Conservation (phyloP, 2,113 vertebrate species). For the Anser cygnoides region DNA sequence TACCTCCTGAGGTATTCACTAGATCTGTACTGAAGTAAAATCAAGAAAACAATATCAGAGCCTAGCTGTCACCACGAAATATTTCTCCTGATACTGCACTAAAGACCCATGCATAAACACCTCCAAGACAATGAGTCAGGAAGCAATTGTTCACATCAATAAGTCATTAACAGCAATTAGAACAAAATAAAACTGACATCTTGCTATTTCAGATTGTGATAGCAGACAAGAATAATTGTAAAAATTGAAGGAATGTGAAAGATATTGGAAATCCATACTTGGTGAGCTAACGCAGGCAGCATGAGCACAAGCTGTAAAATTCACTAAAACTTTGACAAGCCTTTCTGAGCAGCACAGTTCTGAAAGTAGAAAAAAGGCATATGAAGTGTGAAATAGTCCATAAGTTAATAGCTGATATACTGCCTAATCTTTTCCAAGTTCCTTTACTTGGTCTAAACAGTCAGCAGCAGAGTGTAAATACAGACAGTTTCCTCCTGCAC, state of each 20-base stretch:
- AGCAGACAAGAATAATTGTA: background rate
- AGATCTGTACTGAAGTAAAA: background rate
- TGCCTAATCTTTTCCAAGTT: background rate
- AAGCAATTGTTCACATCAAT: background rate
- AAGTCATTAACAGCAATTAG: conserved; percentile 43
- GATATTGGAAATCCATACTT: conserved; percentile 43
- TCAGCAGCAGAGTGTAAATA: background rate
- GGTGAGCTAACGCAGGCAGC: background rate
- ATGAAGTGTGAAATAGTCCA: background rate
- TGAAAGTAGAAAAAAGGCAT: conserved; percentile 1
- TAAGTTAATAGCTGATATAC: background rate
- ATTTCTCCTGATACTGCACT: background rate
- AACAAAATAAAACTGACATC: background rate
- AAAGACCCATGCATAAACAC: background rate
- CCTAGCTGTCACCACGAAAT: background rate
- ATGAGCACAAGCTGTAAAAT: background rate
- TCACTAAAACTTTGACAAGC: conserved; percentile 8
- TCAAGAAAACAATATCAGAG: background rate
- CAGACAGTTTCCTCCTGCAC: background rate
- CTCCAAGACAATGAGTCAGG: background rate
- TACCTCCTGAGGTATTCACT: background rate
- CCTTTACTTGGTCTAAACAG: background rate
- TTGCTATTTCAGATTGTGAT: background rate
- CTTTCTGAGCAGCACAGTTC: background rate
- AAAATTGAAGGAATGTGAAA: background rate